phyloP scores from a whole-genome alignment of 2,113 vertebrate genomes.

The Naja naja region DNA sequence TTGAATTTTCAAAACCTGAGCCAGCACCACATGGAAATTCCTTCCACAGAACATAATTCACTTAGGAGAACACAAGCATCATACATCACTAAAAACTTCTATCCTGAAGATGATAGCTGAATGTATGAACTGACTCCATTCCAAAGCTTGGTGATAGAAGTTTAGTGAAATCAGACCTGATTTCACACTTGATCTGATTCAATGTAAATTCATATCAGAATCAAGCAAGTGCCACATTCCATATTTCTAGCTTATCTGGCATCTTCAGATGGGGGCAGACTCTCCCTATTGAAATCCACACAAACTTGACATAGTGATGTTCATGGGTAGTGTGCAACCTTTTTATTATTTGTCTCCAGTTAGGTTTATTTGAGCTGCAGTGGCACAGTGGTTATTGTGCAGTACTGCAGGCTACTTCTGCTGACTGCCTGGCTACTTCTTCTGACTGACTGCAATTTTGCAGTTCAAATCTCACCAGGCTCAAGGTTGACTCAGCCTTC shows the following conservation, averaged over 20 bases:
- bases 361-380: not conserved
- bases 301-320: not conserved
- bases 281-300: not conserved
- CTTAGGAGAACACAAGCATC: conserved; percentile 20
- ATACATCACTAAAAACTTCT: not conserved
- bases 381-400: too few relatives aligned
- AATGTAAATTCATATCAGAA: not conserved
- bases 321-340: not conserved
- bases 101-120: not conserved
- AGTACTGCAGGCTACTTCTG: too few relatives aligned
- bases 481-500: too few relatives aligned
- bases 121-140: not conserved
- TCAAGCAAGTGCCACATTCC: not conserved
- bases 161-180: not conserved
- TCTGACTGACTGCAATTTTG: too few relatives aligned
- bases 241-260: not conserved
- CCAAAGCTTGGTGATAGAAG: not conserved
- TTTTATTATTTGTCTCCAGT: not conserved
- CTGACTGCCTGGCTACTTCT: too few relatives aligned
- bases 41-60: not conserved
- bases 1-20: too few relatives aligned
- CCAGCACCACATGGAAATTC: too few relatives aligned
- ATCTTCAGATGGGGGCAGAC: not conserved
- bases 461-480: too few relatives aligned
- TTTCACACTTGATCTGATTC: not conserved